Conservation (phyloP, 2,113 vertebrate genomes). For the Pollachius pollachius region DNA sequence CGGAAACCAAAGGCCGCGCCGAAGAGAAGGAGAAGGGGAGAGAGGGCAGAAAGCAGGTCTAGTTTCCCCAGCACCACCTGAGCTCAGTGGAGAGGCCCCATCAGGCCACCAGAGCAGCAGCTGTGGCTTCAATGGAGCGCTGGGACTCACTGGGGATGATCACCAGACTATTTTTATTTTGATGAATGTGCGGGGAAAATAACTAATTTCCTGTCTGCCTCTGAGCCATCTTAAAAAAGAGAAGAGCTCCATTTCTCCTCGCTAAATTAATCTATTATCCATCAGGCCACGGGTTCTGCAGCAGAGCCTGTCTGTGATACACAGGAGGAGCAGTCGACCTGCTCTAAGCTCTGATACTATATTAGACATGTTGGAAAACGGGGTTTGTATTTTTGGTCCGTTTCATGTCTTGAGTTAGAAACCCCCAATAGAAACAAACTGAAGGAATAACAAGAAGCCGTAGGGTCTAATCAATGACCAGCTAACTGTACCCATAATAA, state of each 20-base stretch:
- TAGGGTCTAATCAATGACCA: too few species aligned
- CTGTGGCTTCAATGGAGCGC: slow-evolving; percentile 45
- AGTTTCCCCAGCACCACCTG: slow-evolving; percentile 49
- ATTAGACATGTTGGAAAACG: not conserved
- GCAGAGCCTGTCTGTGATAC: slow-evolving; percentile 15
- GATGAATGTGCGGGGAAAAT: slow-evolving; percentile 58
- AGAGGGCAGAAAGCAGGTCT: slow-evolving; percentile 9
- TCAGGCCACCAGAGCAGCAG: slow-evolving; percentile 35
- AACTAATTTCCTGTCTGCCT: slow-evolving; percentile 63
- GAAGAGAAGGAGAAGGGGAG: slow-evolving; percentile 20
- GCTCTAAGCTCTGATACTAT: not conserved
- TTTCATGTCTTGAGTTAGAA: too few species aligned
- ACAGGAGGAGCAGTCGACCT: slow-evolving; percentile 1
- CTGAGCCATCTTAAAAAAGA: slow-evolving; percentile 47
- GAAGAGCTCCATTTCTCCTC: slow-evolving; percentile 31
- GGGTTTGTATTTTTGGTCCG: too few species aligned
- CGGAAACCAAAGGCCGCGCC: slow-evolving; percentile 32
- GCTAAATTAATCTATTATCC: slow-evolving; percentile 54
- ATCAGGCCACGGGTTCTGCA: slow-evolving; percentile 35
- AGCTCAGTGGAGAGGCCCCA: slow-evolving; percentile 40
- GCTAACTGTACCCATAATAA: too few species aligned
- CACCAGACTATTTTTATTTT: slow-evolving; percentile 62
- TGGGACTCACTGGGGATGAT: slow-evolving; percentile 50
- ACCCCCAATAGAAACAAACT: too few species aligned
- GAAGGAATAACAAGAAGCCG: too few species aligned